Percentiles rank a stretch among this genome's conserved stretches.
These are phyloP conservation scores for Volucella zonaria DNA, from an alignment of 2,888 invertebrate genomes.

Conservation along the genomic window DNA sequence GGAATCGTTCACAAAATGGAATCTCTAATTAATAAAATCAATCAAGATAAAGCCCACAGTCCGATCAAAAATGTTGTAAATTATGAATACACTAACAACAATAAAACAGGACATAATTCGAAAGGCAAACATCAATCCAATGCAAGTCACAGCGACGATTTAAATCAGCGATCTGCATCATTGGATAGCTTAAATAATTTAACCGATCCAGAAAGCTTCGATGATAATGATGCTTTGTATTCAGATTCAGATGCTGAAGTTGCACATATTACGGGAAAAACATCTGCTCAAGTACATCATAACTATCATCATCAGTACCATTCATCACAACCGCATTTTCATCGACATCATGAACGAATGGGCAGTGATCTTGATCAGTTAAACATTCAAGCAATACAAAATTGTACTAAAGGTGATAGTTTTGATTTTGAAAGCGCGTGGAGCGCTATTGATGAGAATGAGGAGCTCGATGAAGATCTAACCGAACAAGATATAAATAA, in stretches of 20 bases:
- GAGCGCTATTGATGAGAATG: conserved; percentile 80
- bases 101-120: conserved; percentile 35
- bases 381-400: conserved; percentile 80
- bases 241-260: conserved; percentile 88
- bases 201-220: conserved; percentile 86
- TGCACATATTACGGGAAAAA: conserved; percentile 82
- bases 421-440: conserved; percentile 79
- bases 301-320: conserved; percentile 70
- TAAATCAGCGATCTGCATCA: conserved; percentile 83
- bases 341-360: conserved; percentile 68
- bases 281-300: conserved; percentile 80
- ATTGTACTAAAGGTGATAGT: conserved; percentile 78
- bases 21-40: conserved; percentile 80
- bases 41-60: conserved; percentile 79
- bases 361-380: conserved; percentile 81
- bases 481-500: conserved; percentile 49
- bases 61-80: conserved; percentile 66
- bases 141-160: conserved; percentile 59
- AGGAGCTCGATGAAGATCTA: conserved; percentile 75
- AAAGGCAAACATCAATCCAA: conserved; percentile 58
- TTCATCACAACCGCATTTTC: conserved; percentile 64
- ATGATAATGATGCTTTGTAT: conserved; percentile 84
- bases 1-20: conserved; percentile 81
- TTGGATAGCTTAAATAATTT: conserved; percentile 88
- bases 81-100: conserved; percentile 74